phyloP scores from a whole-genome alignment of 2,888 invertebrate genomes.

The Bruchidius siliquastri region DNA sequence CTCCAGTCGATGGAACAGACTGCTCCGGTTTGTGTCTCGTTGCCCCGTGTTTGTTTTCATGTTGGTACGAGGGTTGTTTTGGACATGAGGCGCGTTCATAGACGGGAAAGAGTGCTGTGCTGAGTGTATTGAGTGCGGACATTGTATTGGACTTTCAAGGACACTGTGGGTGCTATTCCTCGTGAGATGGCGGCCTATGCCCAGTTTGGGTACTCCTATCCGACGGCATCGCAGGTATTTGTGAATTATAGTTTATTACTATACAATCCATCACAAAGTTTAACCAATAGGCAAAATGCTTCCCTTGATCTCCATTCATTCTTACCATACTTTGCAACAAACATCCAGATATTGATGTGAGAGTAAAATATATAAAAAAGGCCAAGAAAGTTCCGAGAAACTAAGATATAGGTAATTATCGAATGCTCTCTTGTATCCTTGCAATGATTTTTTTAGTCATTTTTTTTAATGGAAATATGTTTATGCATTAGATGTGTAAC shows the following conservation, averaged over 20 bases:
- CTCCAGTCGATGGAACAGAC: conserved; percentile 45
- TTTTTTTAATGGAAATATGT: too few species aligned
- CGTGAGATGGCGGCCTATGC: conserved; percentile 72
- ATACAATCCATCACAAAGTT: neutral
- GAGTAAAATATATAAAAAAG: too few species aligned
- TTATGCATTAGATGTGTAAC: too few species aligned
- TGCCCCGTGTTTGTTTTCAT: conserved; percentile 29
- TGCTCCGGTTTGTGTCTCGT: conserved; percentile 41
- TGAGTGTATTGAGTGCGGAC: neutral
- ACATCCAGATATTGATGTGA: too few species aligned
- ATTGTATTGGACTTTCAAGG: conserved; percentile 7
- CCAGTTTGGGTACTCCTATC: conserved; percentile 89
- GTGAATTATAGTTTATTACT: conserved; percentile 35
- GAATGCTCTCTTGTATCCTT: too few species aligned
- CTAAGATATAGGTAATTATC: too few species aligned
- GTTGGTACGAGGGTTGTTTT: conserved; percentile 13
- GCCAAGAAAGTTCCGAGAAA: too few species aligned
- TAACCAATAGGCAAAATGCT: too few species aligned
- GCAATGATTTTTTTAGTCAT: too few species aligned
- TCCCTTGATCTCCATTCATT: too few species aligned
- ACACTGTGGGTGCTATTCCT: neutral
- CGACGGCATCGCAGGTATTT: conserved; percentile 85
- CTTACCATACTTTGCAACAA: too few species aligned
- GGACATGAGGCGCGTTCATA: conserved; percentile 34
- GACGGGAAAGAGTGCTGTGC: conserved; percentile 15